Evolutionary conservation across 2,888 invertebrate genomes (phyloP), one percentile per base, ranked within the genome.

Genomic region (Andrena haemorrhoa): DNA sequence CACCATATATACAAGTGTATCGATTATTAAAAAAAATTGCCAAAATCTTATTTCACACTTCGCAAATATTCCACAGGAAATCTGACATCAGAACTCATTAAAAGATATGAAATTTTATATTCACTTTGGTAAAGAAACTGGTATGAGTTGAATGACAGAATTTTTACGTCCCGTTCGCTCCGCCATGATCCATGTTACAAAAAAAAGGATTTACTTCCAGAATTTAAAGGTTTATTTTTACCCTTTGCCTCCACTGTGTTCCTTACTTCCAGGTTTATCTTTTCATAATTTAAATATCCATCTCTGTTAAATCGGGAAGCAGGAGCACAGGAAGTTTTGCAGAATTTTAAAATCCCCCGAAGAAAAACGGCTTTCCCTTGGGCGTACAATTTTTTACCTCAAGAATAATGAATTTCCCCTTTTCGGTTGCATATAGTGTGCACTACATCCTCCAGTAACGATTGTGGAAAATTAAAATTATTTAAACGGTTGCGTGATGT

Each of bases 241-340:
- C 65, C 23, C 73, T 47, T 66, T 41, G 56, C 29, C 23, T 47
- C 16, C 47, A 10, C 29, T 29, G 26, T 7, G 73, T 41, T 41
- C 29, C 66, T 75, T 53, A 41, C 66, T 75, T 60, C 61, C 23
- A 2, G 10, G 61, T 75, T 75, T 64, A 64, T 63, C 63, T 64
- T 77, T 23, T 51, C 41, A 23, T 65, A 70, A 64, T 77, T 77
- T 77, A 77, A 77, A 79, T 65, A 77, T 60, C 78, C 64, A 51
- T 41, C 51, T 60, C 64, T 49, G 64, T 58, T 68, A 76, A 63
- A 79, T 79, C 56, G 8, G 47, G 53, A 63, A 63, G 63, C 63
- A 56, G 53, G 63, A 26, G 29, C 6, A 47, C 16, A 7, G 63
- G 20, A 60, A 60, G 64, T 76, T 53, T 8, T 29, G 49, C 35